A percentile compares a stretch with the other conserved stretches of the same genome.
Evolutionary conservation across 2,797 vertebrate genomes (phyloP).

Genomic region (Bradypodion ventrale): DNA sequence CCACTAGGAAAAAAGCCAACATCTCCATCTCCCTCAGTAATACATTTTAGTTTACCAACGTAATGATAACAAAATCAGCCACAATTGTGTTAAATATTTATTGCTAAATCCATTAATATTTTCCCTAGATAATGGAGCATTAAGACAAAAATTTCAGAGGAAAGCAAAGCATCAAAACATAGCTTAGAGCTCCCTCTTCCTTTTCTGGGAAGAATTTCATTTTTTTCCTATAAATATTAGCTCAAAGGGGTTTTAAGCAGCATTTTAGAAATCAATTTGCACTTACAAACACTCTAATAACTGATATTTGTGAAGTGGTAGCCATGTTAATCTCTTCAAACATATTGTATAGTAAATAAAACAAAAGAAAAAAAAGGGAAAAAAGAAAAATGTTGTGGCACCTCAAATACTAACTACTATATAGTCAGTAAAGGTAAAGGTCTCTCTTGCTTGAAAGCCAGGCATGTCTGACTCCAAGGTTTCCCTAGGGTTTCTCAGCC

Average conservation of each 20-base stretch:
- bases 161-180: conserved; percentile 39
- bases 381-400: no score
- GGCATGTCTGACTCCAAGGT: no score
- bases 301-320: no score
- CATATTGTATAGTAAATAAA: no score
- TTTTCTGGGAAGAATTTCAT: conserved; percentile 55
- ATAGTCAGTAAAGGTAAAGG: no score
- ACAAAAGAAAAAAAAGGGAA: no score
- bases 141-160: conserved; percentile 19
- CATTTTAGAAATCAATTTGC: neutral
- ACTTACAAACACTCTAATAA: no score
- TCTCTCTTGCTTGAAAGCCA: no score
- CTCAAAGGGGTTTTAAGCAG: neutral
- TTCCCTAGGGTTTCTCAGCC: no score
- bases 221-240: neutral
- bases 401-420: no score
- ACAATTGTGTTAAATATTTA: conserved; percentile 53
- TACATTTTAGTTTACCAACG: conserved; percentile 47
- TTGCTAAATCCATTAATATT: conserved; percentile 57
- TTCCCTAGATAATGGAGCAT: conserved; percentile 31
- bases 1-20: conserved; percentile 41
- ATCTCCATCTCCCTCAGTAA: conserved; percentile 46
- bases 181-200: conserved; percentile 74
- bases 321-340: no score
- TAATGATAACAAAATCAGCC: conserved; percentile 31